Conservation (phyloP, 1,140 invertebrate species). For the Aphelinus atriplicis region DNA sequence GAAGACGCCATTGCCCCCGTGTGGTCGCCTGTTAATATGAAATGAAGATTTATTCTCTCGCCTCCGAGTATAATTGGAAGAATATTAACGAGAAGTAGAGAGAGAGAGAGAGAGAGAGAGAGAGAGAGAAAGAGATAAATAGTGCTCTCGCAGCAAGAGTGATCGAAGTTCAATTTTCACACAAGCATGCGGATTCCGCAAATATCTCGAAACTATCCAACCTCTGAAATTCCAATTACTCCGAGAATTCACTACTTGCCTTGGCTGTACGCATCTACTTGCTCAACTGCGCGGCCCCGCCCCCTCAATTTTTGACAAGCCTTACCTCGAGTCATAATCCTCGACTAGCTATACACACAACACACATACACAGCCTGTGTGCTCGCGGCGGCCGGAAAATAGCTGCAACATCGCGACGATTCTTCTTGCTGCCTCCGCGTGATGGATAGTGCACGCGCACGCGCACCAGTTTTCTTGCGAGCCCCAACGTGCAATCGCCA, state of each 20-base stretch:
- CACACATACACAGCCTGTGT: neutral
- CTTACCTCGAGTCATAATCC: too few relatives aligned
- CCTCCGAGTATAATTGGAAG: neutral
- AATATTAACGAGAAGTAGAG: neutral
- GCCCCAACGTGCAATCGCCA: too few relatives aligned
- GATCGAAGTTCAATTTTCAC: neutral
- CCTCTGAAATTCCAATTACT: neutral
- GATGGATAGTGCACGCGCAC: too few relatives aligned
- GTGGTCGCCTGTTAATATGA: too few relatives aligned
- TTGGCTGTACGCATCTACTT: neutral
- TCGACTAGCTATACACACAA: too few relatives aligned
- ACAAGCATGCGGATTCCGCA: neutral
- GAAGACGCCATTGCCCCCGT: too few relatives aligned
- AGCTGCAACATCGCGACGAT: slow-evolving; percentile 19
- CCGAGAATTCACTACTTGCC: neutral
- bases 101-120: neutral
- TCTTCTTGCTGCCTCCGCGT: slow-evolving; percentile 3
- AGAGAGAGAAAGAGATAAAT: neutral
- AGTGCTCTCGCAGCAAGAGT: neutral
- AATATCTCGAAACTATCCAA: neutral
- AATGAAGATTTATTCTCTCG: too few relatives aligned
- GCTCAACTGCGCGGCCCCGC: too few relatives aligned
- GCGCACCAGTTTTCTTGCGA: too few relatives aligned
- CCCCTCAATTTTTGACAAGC: too few relatives aligned
- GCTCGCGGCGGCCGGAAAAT: neutral